Base-by-base conservation (phyloP, 2,113 vertebrate species). In the Gnathochromis pfefferi region DNA sequence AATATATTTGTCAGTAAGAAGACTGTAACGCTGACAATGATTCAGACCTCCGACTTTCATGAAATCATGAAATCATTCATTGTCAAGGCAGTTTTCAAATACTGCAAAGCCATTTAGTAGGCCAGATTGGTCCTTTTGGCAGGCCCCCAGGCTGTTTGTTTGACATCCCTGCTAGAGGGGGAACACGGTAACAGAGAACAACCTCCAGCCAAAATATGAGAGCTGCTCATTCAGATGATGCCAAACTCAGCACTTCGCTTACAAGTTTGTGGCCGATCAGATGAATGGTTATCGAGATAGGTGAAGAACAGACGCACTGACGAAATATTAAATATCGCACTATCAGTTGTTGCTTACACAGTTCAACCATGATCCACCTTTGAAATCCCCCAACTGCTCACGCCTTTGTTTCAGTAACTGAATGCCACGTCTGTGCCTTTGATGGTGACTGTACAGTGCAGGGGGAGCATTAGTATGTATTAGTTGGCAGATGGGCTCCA, bases 401-500 rank as follows among this genome's bases (percentile, higher is more conserved):
- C 35, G 38, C 58, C 70, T 51, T 55, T 35, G 60, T 91, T 81
- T 82, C 54, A 40, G 10, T 63, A 60, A 58, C 57, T 10, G 68
- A 60, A 75, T 60, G 82, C 68, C 78, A 84, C 28, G 49, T 83
- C 68, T 21, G 85, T 85, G 87, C 85, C 86, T 91, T 85, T 87
- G 86, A 92, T 85, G 82, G 86, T 82, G 82, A 82, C 84, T 82
- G 81, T 79, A 88, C 92, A 54, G 91, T 80, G 85, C 53, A 58
- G 58, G 11, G 78, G 75, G 80, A 73, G 88, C 89, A 94, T 94
- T 94, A 92, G 93, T 91, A 91, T 92, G 91, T 93, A 92, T 95
- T 94, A 94, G 90, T 90, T 89, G 68, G 89, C 94, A 95, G 94
- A 94, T 92, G 94, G 94, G 91, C 85, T 31, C 42, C 85, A 91